Base-by-base conservation (phyloP, 2,888 invertebrate genomes). In the Dyspetes luteomarginatus region DNA sequence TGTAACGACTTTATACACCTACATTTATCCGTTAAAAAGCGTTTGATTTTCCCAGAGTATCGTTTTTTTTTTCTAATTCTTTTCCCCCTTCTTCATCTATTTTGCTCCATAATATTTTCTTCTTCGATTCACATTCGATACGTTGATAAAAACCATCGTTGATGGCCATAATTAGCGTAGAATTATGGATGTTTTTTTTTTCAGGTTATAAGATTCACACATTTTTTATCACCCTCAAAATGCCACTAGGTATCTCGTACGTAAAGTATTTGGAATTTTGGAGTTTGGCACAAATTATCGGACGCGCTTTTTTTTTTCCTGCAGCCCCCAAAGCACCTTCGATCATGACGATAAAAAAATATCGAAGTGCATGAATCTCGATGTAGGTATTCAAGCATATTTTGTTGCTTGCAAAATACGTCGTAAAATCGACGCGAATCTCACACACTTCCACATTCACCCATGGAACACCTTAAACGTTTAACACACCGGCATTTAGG, bases 11-110 rank as follows among this genome's bases (percentile, higher is more conserved):
- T 78, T 72, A 62, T 78, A 73, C 81, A 79, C 69, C 19, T 62
- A 78, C 71, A 65, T 58, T 65, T 77, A 77, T 77, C 48, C 24
- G 71, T 88, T 88, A 87, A 85, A 89, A 89, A 89, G 89, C 89
- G 89, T 87, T 88, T 89, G 84, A 84, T 89, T 88, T 89, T 87
- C 89, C 89, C 89, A 88, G 87, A 87, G 83, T 87, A 85, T 87
- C 85, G 78, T 86, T 69, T 77, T 67, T 15, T 26, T 24, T 52
- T 64, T 41, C 26, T 26, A 28, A n/a, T 7, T 26, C 17, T 41
- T n/a, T 9, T 41, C 43, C 26, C 43, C 30, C 52, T 24, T 28
- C 19, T 9, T 50, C 22, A 30, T 36, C 26, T 22, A 65, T 68
- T 24, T 22, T 17, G 15, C 43, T 30, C 60, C 12, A 9, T 7